Evolutionary conservation across 2,113 vertebrate genomes (phyloP), one percentile per base, ranked within the genome.

Genomic region (Chionodraco myersi): DNA sequence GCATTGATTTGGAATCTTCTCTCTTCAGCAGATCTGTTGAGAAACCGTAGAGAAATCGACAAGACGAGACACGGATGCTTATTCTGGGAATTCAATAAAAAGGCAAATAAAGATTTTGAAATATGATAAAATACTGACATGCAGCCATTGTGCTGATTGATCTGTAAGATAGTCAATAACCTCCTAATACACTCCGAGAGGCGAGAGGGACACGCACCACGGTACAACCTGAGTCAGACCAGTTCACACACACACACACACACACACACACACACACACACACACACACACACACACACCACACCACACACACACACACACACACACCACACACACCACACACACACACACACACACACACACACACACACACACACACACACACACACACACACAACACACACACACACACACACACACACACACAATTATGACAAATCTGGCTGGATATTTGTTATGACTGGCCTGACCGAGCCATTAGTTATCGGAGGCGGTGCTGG

Each of bases 361-460:
- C 44, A 34, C 64, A 68, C 65, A 71, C 48, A 57, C 54, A 49
- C 36, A 36, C 36, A 36, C 36, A 36, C 36, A 36, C 36, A 36
- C 36, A 36, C 36, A 36, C 56, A 77, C 60, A n/a, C n/a, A n/a
- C n/a, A n/a, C n/a, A n/a, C n/a, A n/a, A 61, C 14, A 23, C 26
- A 5, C 58, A 9, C 58, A 64, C 30, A 81, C 85, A 82, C 89
- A 88, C 83, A n/a, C n/a, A n/a, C n/a, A n/a, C n/a, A n/a, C n/a
- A 94, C n/a, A n/a, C n/a, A n/a, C n/a, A n/a, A n/a, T n/a, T n/a
- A n/a, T n/a, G n/a, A n/a, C n/a, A n/a, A n/a, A 96, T 94, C 91
- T 87, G 34, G 76, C 79, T 77, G 70, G 90, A 92, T 94, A 95
- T 94, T 92, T 93, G 93, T 94, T 94, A 94, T 95, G 95, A 96